Evolutionary conservation across 2,888 invertebrate species (phyloP).

Genomic region (Dicyrtomina minuta): DNA sequence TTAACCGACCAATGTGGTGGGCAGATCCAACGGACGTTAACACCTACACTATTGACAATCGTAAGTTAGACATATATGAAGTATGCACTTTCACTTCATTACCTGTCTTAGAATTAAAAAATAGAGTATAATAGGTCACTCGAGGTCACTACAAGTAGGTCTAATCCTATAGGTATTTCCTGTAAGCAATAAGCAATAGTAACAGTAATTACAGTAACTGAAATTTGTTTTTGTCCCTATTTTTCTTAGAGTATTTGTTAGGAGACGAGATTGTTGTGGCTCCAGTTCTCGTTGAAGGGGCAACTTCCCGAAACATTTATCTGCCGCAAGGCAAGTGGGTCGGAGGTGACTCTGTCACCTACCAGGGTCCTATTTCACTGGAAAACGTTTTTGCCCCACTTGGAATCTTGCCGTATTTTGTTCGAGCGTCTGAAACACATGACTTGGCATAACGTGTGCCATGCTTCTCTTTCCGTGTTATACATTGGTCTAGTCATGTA

Average conservation of each 20-base stretch:
- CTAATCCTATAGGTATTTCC: no score
- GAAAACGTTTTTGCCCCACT: slow-evolving; percentile 68
- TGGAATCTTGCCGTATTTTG: slow-evolving; percentile 70
- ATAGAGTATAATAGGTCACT: no score
- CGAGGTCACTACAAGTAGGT: no score
- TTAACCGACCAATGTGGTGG: slow-evolving; percentile 86
- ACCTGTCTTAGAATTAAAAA: no score
- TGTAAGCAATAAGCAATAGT: no score
- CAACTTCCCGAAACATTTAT: slow-evolving; percentile 68
- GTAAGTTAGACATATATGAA: slow-evolving; percentile 54
- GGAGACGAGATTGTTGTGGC: slow-evolving; percentile 77
- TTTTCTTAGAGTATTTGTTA: slow-evolving; percentile 77
- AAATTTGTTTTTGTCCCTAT: no score
- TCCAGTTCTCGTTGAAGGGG: slow-evolving; percentile 69
- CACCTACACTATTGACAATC: slow-evolving; percentile 61
- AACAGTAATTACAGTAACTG: no score
- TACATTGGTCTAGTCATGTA: no score
- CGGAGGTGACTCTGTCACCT: slow-evolving; percentile 45
- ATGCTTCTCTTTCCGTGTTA: no score
- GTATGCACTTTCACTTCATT: no score
- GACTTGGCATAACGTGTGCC: no score
- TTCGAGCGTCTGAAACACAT: slow-evolving; percentile 14
- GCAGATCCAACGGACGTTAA: slow-evolving; percentile 67
- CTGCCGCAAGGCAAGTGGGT: slow-evolving; percentile 73
- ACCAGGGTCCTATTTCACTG: slow-evolving; percentile 66